A percentile compares a stretch with the other conserved stretches of the same genome.
phyloP scores from a whole-genome alignment of 2,888 invertebrate genomes.

The Frankliniella intonsa region DNA sequence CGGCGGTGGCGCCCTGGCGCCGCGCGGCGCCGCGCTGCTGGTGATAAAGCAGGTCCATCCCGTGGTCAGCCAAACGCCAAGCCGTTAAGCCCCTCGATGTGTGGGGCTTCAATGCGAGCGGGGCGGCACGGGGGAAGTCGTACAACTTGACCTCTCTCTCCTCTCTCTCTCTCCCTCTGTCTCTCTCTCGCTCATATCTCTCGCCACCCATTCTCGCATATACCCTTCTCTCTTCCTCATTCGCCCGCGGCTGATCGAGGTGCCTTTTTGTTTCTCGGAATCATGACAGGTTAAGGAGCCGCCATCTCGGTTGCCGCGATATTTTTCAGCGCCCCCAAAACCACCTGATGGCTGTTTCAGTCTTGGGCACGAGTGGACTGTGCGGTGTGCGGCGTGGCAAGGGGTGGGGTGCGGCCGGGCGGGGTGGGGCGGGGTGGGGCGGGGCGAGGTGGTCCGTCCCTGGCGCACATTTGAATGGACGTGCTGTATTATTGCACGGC shows the following conservation, averaged over 20 bases:
- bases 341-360: too few species aligned
- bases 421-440: too few species aligned
- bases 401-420: too few species aligned
- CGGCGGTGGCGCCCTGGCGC: not conserved
- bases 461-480: not conserved
- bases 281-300: too few species aligned
- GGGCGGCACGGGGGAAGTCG: constrained; percentile 3
- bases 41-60: too few species aligned
- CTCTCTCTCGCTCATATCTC: not conserved
- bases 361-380: too few species aligned
- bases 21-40: not conserved
- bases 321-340: too few species aligned
- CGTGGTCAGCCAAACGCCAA: not conserved
- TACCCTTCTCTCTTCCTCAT: not conserved
- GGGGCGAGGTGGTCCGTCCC: not conserved
- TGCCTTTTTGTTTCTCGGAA: too few species aligned
- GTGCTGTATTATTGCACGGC: not conserved
- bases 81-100: not conserved
- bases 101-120: constrained; percentile 4
- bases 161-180: not conserved
- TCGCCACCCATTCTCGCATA: not conserved
- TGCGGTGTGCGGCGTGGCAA: too few species aligned
- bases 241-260: not conserved
- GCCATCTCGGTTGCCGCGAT: too few species aligned
- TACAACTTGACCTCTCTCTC: constrained; percentile 12